Base-by-base conservation (phyloP, 2,888 invertebrate species). In the Eupithecia exiguata region DNA sequence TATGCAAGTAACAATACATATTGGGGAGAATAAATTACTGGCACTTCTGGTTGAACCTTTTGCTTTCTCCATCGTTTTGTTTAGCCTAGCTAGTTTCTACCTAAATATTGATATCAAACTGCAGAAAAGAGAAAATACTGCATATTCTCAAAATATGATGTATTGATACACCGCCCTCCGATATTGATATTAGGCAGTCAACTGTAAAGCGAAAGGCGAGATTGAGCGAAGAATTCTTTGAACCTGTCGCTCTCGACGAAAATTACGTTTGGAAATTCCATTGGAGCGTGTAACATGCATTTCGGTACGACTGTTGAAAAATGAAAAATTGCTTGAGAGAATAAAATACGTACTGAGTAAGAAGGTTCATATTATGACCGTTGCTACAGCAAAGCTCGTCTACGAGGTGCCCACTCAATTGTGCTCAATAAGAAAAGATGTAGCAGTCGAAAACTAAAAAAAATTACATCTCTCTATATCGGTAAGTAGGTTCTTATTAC, bases 141-240 rank as follows among this genome's bases (percentile, higher is more conserved):
- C 62, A 72, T 70, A 40, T 35, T 30, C 62, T 18, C 21, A 10
- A 35, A 62, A 66, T 66, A 38, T 66, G 66, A 66, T 66, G 66
- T 69, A 73, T 71, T 71, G 68, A 73, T 71, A 71, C 68, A 69
- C 69, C 69, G 65, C 68, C 68, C 36, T 69, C n/a, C 69, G 70
- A 76, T 70, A 76, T 75, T 76, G 76, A 73, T 73, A 76, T 71
- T 62, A 65, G 40, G 66, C 73, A 73, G 76, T 71, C 40, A 76
- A 71, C 75, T 69, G 75, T 69, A 49, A 75, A 70, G 63, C 53
- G 65, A 70, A 72, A 61, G 61, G 70, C 63, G 40, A 71, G 70
- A 69, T 73, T 68, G 73, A 76, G 66, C 69, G 65, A 66, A 69
- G 69, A 76, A 71, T 71, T 69, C 62, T 66, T 73, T 71, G 66